Evolutionary conservation across 2,113 vertebrate genomes (phyloP).

Genomic region (Isurus oxyrinchus): DNA sequence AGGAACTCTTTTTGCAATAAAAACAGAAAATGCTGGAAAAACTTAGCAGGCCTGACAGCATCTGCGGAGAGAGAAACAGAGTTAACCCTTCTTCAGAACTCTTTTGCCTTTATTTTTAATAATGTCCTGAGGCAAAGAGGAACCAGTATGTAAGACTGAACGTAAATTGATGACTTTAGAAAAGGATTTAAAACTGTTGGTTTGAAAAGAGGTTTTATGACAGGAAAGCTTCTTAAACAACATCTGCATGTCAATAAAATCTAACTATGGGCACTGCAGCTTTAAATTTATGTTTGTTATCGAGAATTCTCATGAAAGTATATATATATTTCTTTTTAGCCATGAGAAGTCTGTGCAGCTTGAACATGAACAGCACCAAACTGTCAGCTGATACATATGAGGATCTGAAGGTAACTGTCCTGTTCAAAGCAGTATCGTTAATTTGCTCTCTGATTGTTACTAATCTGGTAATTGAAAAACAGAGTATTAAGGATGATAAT

Average conservation of each 20-base stretch:
- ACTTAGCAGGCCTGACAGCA: no score
- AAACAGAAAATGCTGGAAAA: no score
- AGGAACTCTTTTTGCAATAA: background rate
- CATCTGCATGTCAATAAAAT: background rate
- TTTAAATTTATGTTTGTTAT: background rate
- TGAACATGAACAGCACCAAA: slow-evolving; percentile 99
- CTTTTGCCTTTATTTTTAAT: background rate
- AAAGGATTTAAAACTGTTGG: background rate
- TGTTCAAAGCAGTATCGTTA: background rate
- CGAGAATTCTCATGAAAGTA: background rate
- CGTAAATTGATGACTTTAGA: background rate
- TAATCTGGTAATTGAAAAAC: background rate
- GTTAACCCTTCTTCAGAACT: no score
- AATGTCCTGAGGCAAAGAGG: background rate
- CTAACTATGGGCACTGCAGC: background rate
- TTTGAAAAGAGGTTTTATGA: background rate
- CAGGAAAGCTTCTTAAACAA: background rate
- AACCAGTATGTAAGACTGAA: background rate
- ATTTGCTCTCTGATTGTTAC: background rate
- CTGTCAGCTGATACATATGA: slow-evolving; percentile 97
- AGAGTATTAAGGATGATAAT: background rate
- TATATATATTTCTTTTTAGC: slow-evolving; percentile 55
- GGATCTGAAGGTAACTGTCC: slow-evolving; percentile 83
- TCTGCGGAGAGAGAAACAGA: no score
- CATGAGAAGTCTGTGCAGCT: slow-evolving; percentile 97